Conservation (phyloP, 2,113 vertebrate genomes). For the Oxygymnocypris stewartii region DNA sequence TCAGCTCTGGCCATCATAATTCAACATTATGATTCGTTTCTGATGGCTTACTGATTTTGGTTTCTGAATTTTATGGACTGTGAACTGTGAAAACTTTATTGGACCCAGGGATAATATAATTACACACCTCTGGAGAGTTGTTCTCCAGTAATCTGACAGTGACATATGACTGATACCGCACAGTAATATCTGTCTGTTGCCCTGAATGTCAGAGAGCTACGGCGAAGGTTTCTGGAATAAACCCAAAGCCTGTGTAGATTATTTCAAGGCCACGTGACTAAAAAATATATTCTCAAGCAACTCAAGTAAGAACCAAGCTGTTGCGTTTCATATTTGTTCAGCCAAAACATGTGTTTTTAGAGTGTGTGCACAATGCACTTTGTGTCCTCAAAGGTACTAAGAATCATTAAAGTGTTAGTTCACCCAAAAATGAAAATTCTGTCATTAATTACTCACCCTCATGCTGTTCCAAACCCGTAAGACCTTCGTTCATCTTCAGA, state of each 20-base stretch:
- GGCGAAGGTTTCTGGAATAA: background rate
- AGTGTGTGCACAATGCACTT: background rate
- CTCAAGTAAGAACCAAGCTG: background rate
- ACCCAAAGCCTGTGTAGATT: background rate
- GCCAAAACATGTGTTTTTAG: background rate
- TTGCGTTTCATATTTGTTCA: background rate
- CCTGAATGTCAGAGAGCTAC: background rate
- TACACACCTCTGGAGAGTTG: slow-evolving; percentile 66
- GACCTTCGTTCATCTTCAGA: too few relatives aligned
- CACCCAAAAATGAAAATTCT: too few relatives aligned
- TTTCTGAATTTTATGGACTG: slow-evolving; percentile 50
- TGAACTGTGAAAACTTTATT: slow-evolving; percentile 64
- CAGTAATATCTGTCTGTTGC: slow-evolving; percentile 5
- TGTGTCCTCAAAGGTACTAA: background rate
- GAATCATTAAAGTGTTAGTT: background rate
- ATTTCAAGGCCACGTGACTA: background rate
- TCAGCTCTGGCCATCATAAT: slow-evolving; percentile 55
- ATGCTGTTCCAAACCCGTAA: too few relatives aligned
- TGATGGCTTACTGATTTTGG: slow-evolving; percentile 57
- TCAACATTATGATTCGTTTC: slow-evolving; percentile 65
- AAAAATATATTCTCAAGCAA: background rate
- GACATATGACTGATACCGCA: slow-evolving; percentile 49
- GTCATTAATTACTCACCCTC: too few relatives aligned
- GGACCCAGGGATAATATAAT: slow-evolving; percentile 64
- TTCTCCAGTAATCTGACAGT: slow-evolving; percentile 47